Conservation (phyloP, 2,888 invertebrate species). For the Polylopha cassiicola region DNA sequence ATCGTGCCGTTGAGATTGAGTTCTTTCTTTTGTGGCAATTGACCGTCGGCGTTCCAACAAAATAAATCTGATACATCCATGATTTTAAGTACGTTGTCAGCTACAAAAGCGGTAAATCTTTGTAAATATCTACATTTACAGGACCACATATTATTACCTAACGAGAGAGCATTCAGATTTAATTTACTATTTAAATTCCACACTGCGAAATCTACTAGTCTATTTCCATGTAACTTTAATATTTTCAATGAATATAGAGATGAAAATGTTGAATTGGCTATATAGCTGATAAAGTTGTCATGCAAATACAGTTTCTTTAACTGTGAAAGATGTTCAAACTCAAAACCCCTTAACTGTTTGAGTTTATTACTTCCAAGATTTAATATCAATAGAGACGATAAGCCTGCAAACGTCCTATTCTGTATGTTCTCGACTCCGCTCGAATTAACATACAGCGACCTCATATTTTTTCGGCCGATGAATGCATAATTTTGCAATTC, state of each 20-base stretch:
- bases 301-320: conserved; percentile 91
- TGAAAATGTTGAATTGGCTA: conserved; percentile 87
- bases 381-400: conserved; percentile 86
- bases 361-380: conserved; percentile 92
- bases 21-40: conserved; percentile 83
- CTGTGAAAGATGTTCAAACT: conserved; percentile 88
- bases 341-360: conserved; percentile 85
- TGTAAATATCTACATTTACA: conserved; percentile 93
- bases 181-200: conserved; percentile 83
- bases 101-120: conserved; percentile 87
- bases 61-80: conserved; percentile 85
- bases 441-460: conserved; percentile 89
- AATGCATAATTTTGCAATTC: conserved; percentile 92
- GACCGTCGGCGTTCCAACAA: conserved; percentile 84
- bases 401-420: conserved; percentile 92
- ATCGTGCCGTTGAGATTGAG: conserved; percentile 90
- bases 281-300: conserved; percentile 86
- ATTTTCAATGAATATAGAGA: conserved; percentile 86
- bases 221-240: conserved; percentile 89
- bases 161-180: conserved; percentile 82
- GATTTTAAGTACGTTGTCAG: conserved; percentile 86
- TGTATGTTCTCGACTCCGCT: conserved; percentile 90
- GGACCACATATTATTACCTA: conserved; percentile 93
- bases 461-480: conserved; percentile 93
- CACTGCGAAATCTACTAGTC: conserved; percentile 85